phyloP scores from a whole-genome alignment of 2,888 invertebrate species.

The Lochmaea capreae region DNA sequence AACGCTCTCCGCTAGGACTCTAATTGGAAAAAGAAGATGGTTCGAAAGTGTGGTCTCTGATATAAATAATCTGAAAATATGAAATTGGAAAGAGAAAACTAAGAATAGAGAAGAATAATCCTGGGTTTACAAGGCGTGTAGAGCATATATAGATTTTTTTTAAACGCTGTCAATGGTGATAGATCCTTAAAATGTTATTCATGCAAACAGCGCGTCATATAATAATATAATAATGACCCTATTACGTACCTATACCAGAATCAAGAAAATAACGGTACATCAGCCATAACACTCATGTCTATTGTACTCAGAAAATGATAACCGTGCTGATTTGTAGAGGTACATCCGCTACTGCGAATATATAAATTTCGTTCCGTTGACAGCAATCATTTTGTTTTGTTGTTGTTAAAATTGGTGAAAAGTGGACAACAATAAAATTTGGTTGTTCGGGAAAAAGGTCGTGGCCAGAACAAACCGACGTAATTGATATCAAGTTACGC shows the following conservation, averaged over 20 bases:
- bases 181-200: not conserved
- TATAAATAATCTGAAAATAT: too few relatives aligned
- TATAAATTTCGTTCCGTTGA: constrained; percentile 14
- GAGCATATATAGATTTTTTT: too few relatives aligned
- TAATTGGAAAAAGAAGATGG: too few relatives aligned
- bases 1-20: too few relatives aligned
- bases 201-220: not conserved
- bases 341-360: not conserved
- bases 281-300: not conserved
- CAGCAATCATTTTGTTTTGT: constrained; percentile 14
- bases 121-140: too few relatives aligned
- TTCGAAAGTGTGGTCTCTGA: too few relatives aligned
- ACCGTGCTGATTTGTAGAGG: constrained; percentile 12
- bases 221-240: not conserved
- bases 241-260: constrained; percentile 1
- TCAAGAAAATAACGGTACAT: constrained; percentile 3
- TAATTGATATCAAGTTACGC: constrained; percentile 1
- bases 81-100: too few relatives aligned
- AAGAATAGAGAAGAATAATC: too few relatives aligned
- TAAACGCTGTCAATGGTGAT: not conserved
- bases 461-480: not conserved
- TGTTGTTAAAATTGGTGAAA: constrained; percentile 12
- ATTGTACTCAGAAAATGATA: constrained; percentile 18
- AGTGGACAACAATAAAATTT: constrained; percentile 27
- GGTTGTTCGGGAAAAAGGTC: constrained; percentile 1